Evolutionary conservation across 2,113 vertebrate species (phyloP), one percentile per base, ranked within the genome.

Genomic region (Cinclus mexicanus): DNA sequence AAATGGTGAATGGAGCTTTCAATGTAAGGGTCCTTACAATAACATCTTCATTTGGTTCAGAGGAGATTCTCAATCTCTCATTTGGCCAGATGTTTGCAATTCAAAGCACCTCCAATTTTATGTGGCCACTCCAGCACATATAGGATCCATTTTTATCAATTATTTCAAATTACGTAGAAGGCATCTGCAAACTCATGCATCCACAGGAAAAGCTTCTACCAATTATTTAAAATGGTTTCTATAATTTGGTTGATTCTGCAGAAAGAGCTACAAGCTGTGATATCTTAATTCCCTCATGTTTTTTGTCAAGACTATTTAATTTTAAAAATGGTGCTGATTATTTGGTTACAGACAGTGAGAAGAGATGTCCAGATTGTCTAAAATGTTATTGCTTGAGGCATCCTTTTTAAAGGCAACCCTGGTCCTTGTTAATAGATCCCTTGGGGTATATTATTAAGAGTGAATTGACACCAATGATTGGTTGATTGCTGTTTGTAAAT

Each of bases 381-480:
- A n/a, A 76, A 61, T 61, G 6, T 46, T 85, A 60, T 33, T 57
- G 19, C 12, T 70, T 20, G 6, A 67, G 17, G 1, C 44, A 13
- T 63, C 6, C 9, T 33, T 77, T 24, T 29, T 41, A 56, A 60
- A 77, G 18, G 18, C 2, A 8, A 60, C 28, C 9, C 33, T 44
- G 14, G 10, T 44, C 33, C 31, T 52, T 52, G 9, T 59, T 42
- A 35, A 42, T 42, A 35, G 31, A 76, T 50, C 6, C 31, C 20
- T 42, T 2, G 0, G 9, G 6, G 6, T 31, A 2, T 44, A 52
- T 25, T 21, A 17, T 31, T 42, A 50, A 31, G 31, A 52, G 1
- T 50, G 44, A 59, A 86, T 18, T 59, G 1, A 42, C 44, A 42
- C 5, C 25, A 42, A 8, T 42, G 52, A 57, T 49, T 49, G 15